These are phyloP conservation scores for Garra rufa DNA, from an alignment of 2,113 vertebrate genomes.

Conservation along the genomic window DNA sequence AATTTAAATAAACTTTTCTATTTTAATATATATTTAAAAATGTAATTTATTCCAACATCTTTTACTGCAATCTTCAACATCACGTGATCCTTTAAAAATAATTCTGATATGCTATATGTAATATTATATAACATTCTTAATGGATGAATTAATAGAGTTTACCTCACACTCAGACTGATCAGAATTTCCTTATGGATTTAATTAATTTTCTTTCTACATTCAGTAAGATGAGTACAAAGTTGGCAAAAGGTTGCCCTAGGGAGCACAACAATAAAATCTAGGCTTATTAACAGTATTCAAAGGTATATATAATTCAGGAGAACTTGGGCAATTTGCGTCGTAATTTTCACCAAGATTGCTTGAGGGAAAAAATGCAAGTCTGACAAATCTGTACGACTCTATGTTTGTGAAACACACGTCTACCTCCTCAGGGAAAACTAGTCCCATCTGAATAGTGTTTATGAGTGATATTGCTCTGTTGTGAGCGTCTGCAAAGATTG, in stretches of 20 bases:
- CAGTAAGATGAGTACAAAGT: neutral
- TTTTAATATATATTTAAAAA: neutral
- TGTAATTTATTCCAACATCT: neutral
- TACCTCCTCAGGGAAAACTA: neutral
- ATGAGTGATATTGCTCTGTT: neutral
- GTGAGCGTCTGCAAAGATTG: neutral
- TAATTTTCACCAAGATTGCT: neutral
- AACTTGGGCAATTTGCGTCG: neutral
- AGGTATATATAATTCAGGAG: neutral
- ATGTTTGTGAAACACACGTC: slow-evolving; percentile 7
- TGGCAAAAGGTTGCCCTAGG: neutral
- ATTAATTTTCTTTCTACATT: neutral
- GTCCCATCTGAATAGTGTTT: neutral
- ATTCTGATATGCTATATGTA: no score
- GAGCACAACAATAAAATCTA: neutral
- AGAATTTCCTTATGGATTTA: neutral
- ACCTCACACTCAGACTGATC: neutral
- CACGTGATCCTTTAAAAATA: no score
- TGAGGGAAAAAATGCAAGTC: neutral
- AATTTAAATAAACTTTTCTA: neutral
- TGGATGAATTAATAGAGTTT: neutral
- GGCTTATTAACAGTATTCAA: neutral
- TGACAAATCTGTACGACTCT: no score
- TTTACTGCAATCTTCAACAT: no score
- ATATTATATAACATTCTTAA: neutral